Evolutionary conservation across 2,797 vertebrate species (phyloP).

Genomic region (Scyliorhinus canicula): DNA sequence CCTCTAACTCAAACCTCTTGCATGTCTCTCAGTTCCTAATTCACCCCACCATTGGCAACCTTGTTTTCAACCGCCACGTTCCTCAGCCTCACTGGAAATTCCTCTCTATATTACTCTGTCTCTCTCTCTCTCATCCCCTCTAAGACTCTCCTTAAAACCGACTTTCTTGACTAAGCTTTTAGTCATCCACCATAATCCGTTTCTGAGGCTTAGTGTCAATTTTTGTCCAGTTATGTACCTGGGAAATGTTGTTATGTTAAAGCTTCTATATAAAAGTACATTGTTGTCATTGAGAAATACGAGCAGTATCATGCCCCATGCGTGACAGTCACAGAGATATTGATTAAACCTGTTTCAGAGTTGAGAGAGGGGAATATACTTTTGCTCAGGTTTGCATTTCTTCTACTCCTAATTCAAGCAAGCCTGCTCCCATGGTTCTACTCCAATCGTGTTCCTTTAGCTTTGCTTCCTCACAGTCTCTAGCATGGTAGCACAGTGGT

Average conservation of each 20-base stretch:
- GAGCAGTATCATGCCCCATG: background rate
- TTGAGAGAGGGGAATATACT: background rate
- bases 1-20: background rate
- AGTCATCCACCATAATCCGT: background rate
- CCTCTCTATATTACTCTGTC: background rate
- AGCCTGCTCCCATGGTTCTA: background rate
- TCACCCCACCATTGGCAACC: background rate
- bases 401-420: background rate
- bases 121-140: background rate
- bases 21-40: background rate
- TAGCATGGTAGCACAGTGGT: no score
- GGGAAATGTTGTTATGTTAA: no score
- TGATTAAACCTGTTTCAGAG: background rate
- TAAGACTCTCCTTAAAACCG: background rate
- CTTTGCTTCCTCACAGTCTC: background rate
- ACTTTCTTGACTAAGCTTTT: background rate
- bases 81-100: background rate
- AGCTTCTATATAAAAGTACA: no score
- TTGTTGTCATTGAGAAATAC: background rate
- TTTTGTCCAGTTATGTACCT: no score
- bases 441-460: background rate
- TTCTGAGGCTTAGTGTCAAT: no score
- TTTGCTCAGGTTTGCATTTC: background rate
- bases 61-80: background rate
- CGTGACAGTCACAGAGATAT: background rate